These are phyloP conservation scores for Encarsia formosa DNA, from an alignment of 2,888 invertebrate species.

Conservation along the genomic window DNA sequence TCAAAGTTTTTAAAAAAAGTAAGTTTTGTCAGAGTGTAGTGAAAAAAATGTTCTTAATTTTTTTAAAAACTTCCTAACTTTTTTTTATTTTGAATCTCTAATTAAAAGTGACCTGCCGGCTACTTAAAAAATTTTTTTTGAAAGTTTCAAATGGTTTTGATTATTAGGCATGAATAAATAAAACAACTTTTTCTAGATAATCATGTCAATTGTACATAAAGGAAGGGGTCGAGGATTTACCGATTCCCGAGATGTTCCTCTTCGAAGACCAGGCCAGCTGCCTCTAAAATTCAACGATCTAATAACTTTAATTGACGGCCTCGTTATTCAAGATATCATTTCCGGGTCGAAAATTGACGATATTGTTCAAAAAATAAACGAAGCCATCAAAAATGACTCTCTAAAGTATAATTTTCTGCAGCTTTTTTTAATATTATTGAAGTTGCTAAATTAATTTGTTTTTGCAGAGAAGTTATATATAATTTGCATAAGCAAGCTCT, in stretches of 20 bases:
- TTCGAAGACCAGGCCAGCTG: constrained; percentile 33
- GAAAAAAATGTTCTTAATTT: too few species aligned
- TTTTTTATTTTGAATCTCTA: constrained; percentile 27
- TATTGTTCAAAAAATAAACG: constrained; percentile 10
- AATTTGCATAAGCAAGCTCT: constrained; percentile 32
- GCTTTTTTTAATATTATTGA: background rate
- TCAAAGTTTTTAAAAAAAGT: too few species aligned
- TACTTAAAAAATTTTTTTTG: constrained; percentile 99
- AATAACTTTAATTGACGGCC: constrained; percentile 27
- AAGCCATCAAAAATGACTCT: constrained; percentile 12
- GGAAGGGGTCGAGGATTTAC: constrained; percentile 38
- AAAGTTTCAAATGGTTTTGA: constrained; percentile 89
- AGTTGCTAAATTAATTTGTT: background rate
- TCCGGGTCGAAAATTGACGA: constrained; percentile 11
- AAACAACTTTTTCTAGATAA: constrained; percentile 27
- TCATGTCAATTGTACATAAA: constrained; percentile 32
- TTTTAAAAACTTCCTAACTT: too few species aligned
- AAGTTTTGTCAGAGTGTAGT: too few species aligned
- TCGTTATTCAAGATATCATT: constrained; percentile 13
- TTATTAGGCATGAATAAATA: constrained; percentile 45
- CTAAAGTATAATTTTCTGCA: constrained; percentile 13
- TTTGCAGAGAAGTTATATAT: constrained; percentile 21
- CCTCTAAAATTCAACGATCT: constrained; percentile 22
- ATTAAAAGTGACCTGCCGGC: constrained; percentile 83
- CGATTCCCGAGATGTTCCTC: constrained; percentile 16